phyloP scores from a whole-genome alignment of 1,140 invertebrate genomes.

The Bombus sylvicola region DNA sequence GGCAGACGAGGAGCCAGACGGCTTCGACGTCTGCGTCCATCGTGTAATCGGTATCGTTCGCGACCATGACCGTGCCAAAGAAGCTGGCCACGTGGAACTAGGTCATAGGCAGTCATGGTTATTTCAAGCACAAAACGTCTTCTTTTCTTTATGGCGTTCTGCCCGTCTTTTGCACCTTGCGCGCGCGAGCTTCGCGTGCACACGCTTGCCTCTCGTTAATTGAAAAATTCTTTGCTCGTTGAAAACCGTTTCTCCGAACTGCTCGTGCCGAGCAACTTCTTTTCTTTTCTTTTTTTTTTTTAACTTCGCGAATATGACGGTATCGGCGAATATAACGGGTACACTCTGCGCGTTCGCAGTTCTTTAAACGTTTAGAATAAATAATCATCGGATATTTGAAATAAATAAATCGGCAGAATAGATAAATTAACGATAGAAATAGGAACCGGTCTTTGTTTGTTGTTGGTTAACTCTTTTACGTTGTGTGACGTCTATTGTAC shows the following conservation, averaged over 20 bases:
- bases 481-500: neutral
- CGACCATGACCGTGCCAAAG: constrained; percentile 51
- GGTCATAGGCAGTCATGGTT: constrained; percentile 50
- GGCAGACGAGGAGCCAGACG: constrained; percentile 12
- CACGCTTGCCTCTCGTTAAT: neutral
- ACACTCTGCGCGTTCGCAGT: neutral
- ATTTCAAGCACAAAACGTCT: constrained; percentile 43
- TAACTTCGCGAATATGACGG: neutral
- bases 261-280: neutral
- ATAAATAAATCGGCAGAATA: neutral
- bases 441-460: neutral
- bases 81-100: constrained; percentile 45
- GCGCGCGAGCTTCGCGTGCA: constrained; percentile 1
- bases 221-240: constrained; percentile 9
- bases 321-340: neutral
- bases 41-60: constrained; percentile 44
- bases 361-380: neutral
- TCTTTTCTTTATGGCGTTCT: constrained; percentile 14
- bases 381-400: neutral
- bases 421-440: neutral
- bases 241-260: neutral
- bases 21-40: constrained; percentile 16
- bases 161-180: constrained; percentile 17
- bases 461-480: neutral
- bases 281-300: neutral